Evolutionary conservation across 2,888 invertebrate genomes (phyloP), one percentile per base, ranked within the genome.

Genomic region (Miltochrista miniata): DNA sequence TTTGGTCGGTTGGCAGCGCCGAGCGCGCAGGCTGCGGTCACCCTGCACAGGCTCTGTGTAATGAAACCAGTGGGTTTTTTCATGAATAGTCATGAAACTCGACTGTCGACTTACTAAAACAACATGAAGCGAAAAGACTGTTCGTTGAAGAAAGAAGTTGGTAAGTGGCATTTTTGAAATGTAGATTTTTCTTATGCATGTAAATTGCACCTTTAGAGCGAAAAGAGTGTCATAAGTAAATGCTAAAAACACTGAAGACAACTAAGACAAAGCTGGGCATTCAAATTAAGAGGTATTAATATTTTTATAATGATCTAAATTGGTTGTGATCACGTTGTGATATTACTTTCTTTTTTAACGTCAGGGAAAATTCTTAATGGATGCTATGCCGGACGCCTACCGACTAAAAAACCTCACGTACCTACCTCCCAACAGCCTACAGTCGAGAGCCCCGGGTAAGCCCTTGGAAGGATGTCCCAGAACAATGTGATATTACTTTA

Each of bases 1-100:
- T 67, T 47, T 9, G 29, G 42, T 48, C 42, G 36, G 42, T 37
- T 18, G 18, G 34, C 18, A 11, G 18, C 5, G 31, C 31, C n/a
- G 8, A 30, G 8, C 7, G 31, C 31, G 8, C 14, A 33, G 42
- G 59, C 61, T 55, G 47, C 54, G 59, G 41, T 39, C 13, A 18
- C 12, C 47, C 58, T 56, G 48, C n/a, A n/a, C 54, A 59, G 57
- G 58, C 49, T 56, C 60, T 4, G 18, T 61, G 66, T 84, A 83
- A 85, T 83, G 85, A 83, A 83, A 83, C 72, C 70, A 72, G 82
- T 63, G 82, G 81, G 80, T 80, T 84, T 80, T n/a, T 80, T 70
- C 81, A 86, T 88, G 85, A 84, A 80, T 87, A 88, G 51, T 51
- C 54, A 53, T 48, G 36, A 45, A 44, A 45, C 54, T 51, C 53